Evolutionary conservation across 2,113 vertebrate species (phyloP).

Genomic region (Bolborhynchus lineola): DNA sequence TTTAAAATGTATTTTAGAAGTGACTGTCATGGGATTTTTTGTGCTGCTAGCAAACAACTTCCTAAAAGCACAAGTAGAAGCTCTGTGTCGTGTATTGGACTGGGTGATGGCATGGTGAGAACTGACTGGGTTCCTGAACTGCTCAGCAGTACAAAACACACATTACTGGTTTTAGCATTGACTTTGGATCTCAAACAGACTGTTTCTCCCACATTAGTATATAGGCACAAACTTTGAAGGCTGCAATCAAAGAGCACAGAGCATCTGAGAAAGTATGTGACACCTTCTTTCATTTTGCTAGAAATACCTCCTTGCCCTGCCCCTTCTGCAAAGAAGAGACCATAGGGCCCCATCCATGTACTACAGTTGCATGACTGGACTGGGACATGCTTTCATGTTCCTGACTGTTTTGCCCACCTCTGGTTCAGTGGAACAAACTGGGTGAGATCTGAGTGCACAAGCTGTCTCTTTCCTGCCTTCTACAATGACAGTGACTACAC

Average conservation of each 20-base stretch:
- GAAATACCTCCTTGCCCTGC: background rate
- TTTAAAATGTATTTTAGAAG: background rate
- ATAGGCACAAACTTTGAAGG: background rate
- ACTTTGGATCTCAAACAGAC: background rate
- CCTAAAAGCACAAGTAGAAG: background rate
- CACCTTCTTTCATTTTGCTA: background rate
- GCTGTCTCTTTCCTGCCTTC: background rate
- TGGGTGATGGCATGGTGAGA: background rate
- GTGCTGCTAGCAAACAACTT: background rate
- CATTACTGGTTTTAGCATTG: background rate
- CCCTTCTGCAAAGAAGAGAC: background rate
- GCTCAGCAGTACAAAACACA: background rate
- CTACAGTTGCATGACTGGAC: accelerated
- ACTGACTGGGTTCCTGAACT: background rate
- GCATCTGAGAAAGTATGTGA: background rate
- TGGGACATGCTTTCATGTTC: accelerated
- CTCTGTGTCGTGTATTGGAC: background rate
- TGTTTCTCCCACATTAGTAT: background rate
- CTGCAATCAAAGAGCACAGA: background rate
- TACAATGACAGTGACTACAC: background rate
- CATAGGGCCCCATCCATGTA: accelerated
- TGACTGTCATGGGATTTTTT: background rate
- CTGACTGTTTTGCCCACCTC: background rate
- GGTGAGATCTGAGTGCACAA: background rate
- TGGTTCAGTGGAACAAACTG: background rate